Base-by-base conservation (phyloP, 2,888 invertebrate genomes). In the Philereme transversata region DNA sequence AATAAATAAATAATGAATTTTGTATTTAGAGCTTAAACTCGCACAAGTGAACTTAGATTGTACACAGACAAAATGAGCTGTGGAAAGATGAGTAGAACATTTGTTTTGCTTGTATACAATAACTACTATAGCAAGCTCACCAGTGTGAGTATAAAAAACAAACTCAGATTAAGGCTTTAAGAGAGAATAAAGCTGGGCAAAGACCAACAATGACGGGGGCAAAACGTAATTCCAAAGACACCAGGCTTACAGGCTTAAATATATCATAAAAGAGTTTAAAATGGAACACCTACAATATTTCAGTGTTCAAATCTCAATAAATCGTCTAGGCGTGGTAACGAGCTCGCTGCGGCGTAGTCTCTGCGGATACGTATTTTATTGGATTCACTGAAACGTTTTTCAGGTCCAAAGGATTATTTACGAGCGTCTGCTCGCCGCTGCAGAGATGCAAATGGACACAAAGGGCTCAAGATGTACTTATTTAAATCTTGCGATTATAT, bases 321-420 rank as follows among this genome's bases (percentile, higher is more conserved):
- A 92, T 91, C 91, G 88, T 86, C 87, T 89, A 87, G 91, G 90
- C 89, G 87, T 88, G 87, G 91, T 90, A 90, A 90, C 91, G 90
- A 90, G 90, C 90, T 86, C 90, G 79, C 85, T 89, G 90, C 89
- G 90, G 89, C 90, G 88, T 83, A 88, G 84, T 88, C 90, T 89
- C 89, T 90, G 88, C 90, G 91, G 91, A 91, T 92, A 90, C 90
- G 90, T 91, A 90, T 90, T 92, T 91, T 92, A 92, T 92, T 91
- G 90, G 91, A 92, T 90, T 90, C 88, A 89, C 84, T 88, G 90
- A 90, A 91, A 92, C 91, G 90, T 90, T 92, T 91, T 91, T 90
- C 91, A 89, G 88, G 87, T 88, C 90, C 87, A 82, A 84, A 86
- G 88, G 90, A 91, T 92, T 90, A 91, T 91, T 92, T 90, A 91